phyloP scores from a whole-genome alignment of 2,113 vertebrate genomes.

The Psilopogon haemacephalus region DNA sequence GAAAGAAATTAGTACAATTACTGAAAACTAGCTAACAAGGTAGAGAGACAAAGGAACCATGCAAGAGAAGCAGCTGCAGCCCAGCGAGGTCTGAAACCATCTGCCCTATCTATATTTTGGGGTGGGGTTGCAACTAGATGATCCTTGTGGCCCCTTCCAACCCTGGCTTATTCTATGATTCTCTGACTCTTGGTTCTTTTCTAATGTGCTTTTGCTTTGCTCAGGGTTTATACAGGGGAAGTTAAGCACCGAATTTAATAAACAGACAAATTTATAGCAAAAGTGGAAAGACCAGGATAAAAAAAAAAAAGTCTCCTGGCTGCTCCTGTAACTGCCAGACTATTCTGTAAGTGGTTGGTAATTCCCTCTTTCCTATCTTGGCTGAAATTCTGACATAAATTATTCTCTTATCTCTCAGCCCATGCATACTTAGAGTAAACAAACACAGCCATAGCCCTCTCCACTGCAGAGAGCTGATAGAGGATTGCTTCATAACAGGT shows the following conservation, averaged over 20 bases:
- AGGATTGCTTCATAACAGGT: background rate
- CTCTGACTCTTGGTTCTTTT: background rate
- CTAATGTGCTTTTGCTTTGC: background rate
- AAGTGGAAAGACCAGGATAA: background rate
- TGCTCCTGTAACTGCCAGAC: background rate
- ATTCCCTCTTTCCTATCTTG: constrained; percentile 28
- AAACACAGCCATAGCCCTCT: background rate
- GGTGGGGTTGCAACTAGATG: no score
- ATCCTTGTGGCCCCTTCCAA: no score
- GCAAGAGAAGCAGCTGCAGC: no score
- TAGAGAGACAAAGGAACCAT: no score
- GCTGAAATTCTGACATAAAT: constrained; percentile 45
- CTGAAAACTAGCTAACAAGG: no score
- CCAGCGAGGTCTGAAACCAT: no score
- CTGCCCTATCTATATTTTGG: no score
- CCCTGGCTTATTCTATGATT: no score
- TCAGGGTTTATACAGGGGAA: background rate
- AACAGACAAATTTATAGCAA: background rate
- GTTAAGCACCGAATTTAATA: background rate
- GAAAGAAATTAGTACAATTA: no score
- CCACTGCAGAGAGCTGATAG: constrained; percentile 35
- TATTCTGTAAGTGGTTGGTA: background rate
- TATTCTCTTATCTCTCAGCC: constrained; percentile 49
- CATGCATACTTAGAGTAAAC: constrained; percentile 18
- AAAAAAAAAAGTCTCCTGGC: constrained; percentile 21